A percentile compares a stretch with the other conserved stretches of the same genome.
These are phyloP conservation scores for Solea senegalensis DNA, from an alignment of 2,113 vertebrate species.

Conservation along the genomic window DNA sequence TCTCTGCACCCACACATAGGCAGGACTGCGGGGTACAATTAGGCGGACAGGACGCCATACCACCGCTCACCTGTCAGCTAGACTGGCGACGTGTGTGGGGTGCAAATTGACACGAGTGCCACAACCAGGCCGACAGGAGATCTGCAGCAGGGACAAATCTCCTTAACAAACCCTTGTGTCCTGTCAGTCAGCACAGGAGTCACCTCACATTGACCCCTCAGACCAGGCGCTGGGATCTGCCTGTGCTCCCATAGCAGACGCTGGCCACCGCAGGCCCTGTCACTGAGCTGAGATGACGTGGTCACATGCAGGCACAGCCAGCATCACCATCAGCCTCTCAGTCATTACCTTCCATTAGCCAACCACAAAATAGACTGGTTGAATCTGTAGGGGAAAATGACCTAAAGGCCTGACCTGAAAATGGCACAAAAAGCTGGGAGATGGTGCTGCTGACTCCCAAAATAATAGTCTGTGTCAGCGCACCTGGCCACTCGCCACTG, in stretches of 20 bases:
- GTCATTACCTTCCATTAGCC: slow-evolving; percentile 79
- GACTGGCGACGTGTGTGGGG: slow-evolving; percentile 62
- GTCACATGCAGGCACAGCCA: slow-evolving; percentile 61
- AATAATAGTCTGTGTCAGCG: slow-evolving; percentile 77
- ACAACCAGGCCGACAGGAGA: slow-evolving; percentile 76
- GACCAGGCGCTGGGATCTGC: slow-evolving; percentile 60
- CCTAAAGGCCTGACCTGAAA: slow-evolving; percentile 80
- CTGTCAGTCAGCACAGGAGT: slow-evolving; percentile 76
- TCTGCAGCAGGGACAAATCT: slow-evolving; percentile 78
- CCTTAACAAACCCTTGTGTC: slow-evolving; percentile 81
- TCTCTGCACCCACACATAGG: slow-evolving; percentile 66
- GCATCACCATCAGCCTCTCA: slow-evolving; percentile 71
- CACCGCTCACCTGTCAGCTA: slow-evolving; percentile 81
- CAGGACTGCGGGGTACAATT: slow-evolving; percentile 84
- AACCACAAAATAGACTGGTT: slow-evolving; percentile 71
- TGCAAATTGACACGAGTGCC: slow-evolving; percentile 78
- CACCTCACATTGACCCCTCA: slow-evolving; percentile 73
- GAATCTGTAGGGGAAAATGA: slow-evolving; percentile 72
- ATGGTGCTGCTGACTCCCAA: slow-evolving; percentile 58
- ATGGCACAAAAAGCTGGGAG: slow-evolving; percentile 76
- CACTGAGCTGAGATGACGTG: slow-evolving; percentile 69
- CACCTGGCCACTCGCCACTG: slow-evolving; percentile 72
- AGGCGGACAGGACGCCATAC: slow-evolving; percentile 74
- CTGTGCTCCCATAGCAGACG: slow-evolving; percentile 50
- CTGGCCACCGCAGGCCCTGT: slow-evolving; percentile 61